Conservation (phyloP, 2,888 invertebrate genomes). For the Theretra japonica region DNA sequence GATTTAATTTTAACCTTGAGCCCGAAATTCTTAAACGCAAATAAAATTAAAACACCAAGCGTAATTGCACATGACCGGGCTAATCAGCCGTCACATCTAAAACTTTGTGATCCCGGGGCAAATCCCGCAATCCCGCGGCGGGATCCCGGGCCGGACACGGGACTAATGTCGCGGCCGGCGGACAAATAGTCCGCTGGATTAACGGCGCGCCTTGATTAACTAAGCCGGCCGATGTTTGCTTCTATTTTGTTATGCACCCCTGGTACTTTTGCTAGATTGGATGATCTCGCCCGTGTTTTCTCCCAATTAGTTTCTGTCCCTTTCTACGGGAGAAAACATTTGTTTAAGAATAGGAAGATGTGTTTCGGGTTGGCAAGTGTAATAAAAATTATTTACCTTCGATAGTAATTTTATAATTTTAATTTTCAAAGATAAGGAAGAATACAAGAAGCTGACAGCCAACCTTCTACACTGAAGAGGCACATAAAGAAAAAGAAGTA, state of each 20-base stretch:
- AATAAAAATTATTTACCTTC: background rate
- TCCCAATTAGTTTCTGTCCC: slow-evolving; percentile 24
- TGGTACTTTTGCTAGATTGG: slow-evolving; percentile 57
- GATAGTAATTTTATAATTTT: background rate
- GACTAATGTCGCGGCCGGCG: slow-evolving; percentile 77
- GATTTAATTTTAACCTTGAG: background rate
- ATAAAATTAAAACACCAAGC: slow-evolving; percentile 19
- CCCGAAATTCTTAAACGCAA: slow-evolving; percentile 12
- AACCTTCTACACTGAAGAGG: too few species aligned
- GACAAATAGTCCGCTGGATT: slow-evolving; percentile 72
- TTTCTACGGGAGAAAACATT: slow-evolving; percentile 7
- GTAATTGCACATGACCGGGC: slow-evolving; percentile 29
- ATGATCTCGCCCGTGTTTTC: slow-evolving; percentile 34
- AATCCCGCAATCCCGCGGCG: slow-evolving; percentile 59
- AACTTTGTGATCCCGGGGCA: slow-evolving; percentile 36
- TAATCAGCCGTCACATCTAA: slow-evolving; percentile 34
- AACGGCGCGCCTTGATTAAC: slow-evolving; percentile 75
- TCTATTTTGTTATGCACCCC: slow-evolving; percentile 76
- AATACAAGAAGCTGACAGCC: too few species aligned
- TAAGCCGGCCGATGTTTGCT: slow-evolving; percentile 68
- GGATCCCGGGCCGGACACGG: slow-evolving; percentile 61
- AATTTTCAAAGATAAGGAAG: too few species aligned
- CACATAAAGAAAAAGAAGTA: too few species aligned
- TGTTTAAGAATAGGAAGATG: background rate
- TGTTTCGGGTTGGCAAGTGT: background rate